Base-by-base conservation (phyloP, 2,797 vertebrate species). In the Artibeus jamaicensis region DNA sequence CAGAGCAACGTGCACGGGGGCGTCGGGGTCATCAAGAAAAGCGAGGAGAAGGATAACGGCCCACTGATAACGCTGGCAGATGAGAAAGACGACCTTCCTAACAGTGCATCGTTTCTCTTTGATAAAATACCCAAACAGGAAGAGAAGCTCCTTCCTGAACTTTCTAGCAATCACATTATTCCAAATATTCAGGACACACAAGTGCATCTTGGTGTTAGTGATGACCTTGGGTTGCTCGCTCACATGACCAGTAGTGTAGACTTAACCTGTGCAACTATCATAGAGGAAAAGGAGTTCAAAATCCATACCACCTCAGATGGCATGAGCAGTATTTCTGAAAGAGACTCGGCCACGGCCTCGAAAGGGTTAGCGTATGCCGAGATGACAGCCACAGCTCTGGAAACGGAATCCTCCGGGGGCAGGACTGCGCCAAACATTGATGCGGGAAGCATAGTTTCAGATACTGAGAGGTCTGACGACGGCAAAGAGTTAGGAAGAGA, bases 381-480 rank as follows among this genome's bases (percentile, higher is more conserved):
- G 95, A 98, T 98, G 98, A 98, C 98, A 32, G 96, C 98, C n/a
- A 97, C 99, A 0, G 98, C 99, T 67, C 98, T 98, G 65, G 99
- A 99, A 73, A 99, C 98, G 14, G 99, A 99, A 55, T 97, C 98
- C 59, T 98, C 98, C 5, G 98, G 97, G 50, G 98, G 97, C 77
- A 99, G 99, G 98, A 93, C 98, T 95, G 98, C 98, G 4, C 99
- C 99, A 86, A 99, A 98, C 92, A 97, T 98, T 44, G 99, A 99
- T 93, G 99, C 99, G 34, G 99, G 99, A 97, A 99, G 99, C 98
- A 99, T 99, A 89, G 99, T 99, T 89, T 99, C 99, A 55, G 99
- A 99, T 95, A 99, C 99, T 0, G 99, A 99, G 98, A 99, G 99
- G 98, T 99, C 99, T 1, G 99, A 99, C 48, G 99, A 99, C 94